Evolutionary conservation across 2,888 invertebrate genomes (phyloP), one percentile per base, ranked within the genome.

Genomic region (Philereme vetulata): DNA sequence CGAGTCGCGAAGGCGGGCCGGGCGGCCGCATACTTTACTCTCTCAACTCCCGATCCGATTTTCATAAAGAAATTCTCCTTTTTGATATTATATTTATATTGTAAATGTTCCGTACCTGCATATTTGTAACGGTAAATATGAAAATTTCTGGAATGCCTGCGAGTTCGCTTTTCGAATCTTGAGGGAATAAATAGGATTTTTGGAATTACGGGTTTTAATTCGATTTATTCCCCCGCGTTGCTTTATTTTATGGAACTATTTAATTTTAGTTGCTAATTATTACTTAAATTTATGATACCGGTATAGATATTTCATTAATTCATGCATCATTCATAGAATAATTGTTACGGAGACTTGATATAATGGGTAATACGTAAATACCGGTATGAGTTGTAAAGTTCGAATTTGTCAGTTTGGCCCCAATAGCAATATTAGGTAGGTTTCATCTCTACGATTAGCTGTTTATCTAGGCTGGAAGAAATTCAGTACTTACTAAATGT

Each of bases 71-170:
- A 92, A 91, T 93, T 92, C 92, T 88, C 88, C 89, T 85, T 92
- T 92, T 92, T 92, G 90, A 92, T 93, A 92, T 92, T 92, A 91
- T 92, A 92, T 90, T 92, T 92, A 90, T 92, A 90, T 88, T 88
- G 84, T 91, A 85, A 91, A 89, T 87, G 85, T 88, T 87, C 85
- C 84, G 85, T 92, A 93, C 93, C 93, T 93, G 93, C 92, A 93
- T 92, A 92, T 92, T 92, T 92, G 85, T 88, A 85, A 85, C 90
- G 86, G 90, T 92, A 93, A 92, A 92, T 93, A 93, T 93, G 93
- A 93, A 92, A 92, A 93, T 93, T 86, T 89, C 86, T 80, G 81
- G 86, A 90, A 92, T 92, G 86, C 88, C 87, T 85, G 80, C 84
- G 82, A 86, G 81, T 85, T 82, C 80, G 80, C 72, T 80, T 78